These are phyloP conservation scores for Simalia tracyae DNA, from an alignment of 2,797 vertebrate species.

Conservation along the genomic window DNA sequence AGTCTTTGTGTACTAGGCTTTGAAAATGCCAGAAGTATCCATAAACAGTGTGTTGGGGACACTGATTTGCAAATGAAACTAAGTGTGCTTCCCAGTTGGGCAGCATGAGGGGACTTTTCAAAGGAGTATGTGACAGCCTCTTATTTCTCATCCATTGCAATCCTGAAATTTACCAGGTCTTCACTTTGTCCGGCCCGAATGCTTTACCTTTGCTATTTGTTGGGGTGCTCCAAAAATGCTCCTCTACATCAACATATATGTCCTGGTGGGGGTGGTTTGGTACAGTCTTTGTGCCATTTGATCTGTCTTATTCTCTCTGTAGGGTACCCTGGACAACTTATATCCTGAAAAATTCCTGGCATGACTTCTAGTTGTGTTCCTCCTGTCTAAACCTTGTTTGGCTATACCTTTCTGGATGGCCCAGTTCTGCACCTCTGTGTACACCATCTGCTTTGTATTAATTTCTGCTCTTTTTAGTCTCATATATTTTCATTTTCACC, in stretches of 20 bases:
- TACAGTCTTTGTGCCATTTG: background rate
- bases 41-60: background rate
- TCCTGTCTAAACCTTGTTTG: background rate
- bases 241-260: background rate
- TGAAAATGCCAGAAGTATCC: too few species aligned
- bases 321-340: background rate
- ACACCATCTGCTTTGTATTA: background rate
- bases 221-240: background rate
- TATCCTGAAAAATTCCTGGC: background rate
- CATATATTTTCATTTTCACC: background rate
- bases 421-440: background rate
- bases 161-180: background rate
- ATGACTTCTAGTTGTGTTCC: background rate
- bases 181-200: background rate
- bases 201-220: background rate
- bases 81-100: too few species aligned
- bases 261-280: background rate
- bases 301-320: background rate
- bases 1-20: too few species aligned
- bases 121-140: too few species aligned
- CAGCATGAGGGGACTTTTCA: background rate
- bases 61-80: background rate
- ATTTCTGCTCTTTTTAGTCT: background rate
- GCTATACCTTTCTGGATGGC: background rate
- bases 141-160: background rate